phyloP scores from a whole-genome alignment of 2,797 vertebrate genomes.

The Todus mexicanus region DNA sequence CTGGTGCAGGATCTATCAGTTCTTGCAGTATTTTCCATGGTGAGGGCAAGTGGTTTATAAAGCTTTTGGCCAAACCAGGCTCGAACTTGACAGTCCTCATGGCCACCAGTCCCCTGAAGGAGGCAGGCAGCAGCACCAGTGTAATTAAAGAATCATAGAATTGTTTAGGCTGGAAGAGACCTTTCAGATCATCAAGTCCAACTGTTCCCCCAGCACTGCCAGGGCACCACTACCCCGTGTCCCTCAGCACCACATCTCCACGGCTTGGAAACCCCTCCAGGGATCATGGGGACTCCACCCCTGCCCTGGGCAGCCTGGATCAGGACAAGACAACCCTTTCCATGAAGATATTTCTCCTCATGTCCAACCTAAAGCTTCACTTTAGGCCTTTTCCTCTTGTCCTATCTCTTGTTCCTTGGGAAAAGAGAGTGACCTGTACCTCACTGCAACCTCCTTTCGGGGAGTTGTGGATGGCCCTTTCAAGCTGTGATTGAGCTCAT shows the following conservation, averaged over 20 bases:
- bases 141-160: neutral
- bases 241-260: neutral
- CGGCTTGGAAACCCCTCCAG: neutral
- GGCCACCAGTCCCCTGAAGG: neutral
- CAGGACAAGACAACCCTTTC: neutral
- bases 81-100: neutral
- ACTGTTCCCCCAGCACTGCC: neutral
- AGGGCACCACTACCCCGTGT: neutral
- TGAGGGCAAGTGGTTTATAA: conserved; percentile 34
- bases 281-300: neutral
- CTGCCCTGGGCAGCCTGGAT: neutral
- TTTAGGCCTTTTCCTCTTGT: neutral
- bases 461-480: neutral
- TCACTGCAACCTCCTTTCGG: neutral
- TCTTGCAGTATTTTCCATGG: neutral
- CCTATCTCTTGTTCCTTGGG: neutral
- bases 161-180: neutral
- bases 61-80: neutral
- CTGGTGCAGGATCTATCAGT: conserved; percentile 8
- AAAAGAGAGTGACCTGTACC: neutral
- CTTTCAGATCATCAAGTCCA: neutral
- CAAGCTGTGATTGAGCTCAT: neutral
- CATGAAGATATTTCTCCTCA: neutral
- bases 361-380: neutral
- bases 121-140: neutral